Evolutionary conservation across 2,797 vertebrate species (phyloP).

Genomic region (Helarctos malayanus): DNA sequence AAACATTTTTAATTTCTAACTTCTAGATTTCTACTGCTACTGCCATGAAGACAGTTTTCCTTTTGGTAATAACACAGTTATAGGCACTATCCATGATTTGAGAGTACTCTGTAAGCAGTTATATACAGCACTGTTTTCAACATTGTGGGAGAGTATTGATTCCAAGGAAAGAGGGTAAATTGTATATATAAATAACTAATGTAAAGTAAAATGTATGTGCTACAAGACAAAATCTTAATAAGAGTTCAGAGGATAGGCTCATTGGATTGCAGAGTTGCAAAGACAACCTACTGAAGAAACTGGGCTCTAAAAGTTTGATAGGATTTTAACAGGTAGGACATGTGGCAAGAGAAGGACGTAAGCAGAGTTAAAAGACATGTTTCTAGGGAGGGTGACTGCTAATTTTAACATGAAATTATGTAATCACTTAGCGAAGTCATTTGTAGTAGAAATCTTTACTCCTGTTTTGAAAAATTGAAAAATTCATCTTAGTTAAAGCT

Average conservation of each 20-base stretch:
- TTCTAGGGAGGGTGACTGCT: slow-evolving; percentile 17
- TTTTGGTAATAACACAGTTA: background rate
- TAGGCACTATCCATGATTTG: background rate
- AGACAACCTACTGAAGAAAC: background rate
- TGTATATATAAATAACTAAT: background rate
- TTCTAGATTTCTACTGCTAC: background rate
- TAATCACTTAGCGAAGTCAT: background rate
- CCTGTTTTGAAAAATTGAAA: background rate
- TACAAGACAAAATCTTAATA: background rate
- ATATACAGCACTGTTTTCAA: background rate
- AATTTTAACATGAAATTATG: slow-evolving; percentile 41
- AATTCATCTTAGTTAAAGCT: background rate
- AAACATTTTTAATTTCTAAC: slow-evolving; percentile 46
- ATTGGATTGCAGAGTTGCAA: background rate
- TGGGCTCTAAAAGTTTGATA: slow-evolving; percentile 15
- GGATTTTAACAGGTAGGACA: slow-evolving; percentile 41
- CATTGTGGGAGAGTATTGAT: background rate
- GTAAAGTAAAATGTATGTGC: background rate
- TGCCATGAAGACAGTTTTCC: background rate
- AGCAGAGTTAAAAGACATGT: background rate
- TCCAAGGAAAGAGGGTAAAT: background rate
- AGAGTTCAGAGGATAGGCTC: background rate
- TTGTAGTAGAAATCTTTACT: background rate
- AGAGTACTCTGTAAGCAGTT: background rate
- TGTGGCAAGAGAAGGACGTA: background rate